Evolutionary conservation across 1,140 invertebrate species (phyloP), one percentile per base, ranked within the genome.

Genomic region (Fopius arisanus): DNA sequence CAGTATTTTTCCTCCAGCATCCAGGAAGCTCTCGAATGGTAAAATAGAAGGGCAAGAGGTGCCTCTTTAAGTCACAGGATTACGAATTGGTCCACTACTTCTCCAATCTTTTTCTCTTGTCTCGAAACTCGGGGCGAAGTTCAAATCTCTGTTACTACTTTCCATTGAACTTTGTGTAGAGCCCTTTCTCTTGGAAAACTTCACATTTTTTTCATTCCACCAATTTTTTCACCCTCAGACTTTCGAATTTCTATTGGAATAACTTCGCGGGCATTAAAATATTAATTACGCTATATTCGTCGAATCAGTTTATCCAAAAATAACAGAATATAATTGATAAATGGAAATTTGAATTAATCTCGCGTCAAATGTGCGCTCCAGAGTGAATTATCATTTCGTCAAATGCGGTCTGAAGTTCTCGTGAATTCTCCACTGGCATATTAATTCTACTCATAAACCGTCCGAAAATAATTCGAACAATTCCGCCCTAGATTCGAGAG

Each of bases 351-450:
- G n/a, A n/a, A n/a, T n/a, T n/a, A n/a, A n/a, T n/a, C n/a, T n/a
- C n/a, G n/a, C n/a, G n/a, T n/a, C n/a, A n/a, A n/a, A n/a, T n/a
- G n/a, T n/a, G n/a, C 70, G 23, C n/a, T 41, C 33, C 41, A 43
- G 66, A 73, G 51, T 48, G 76, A 77, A 78, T 78, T 77, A 78
- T 77, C 70, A 59, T 69, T 48, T 28, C 62, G 63, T 26, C 67
- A 62, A 63, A 76, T 67, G 73, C 78, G 78, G 81, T 78, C 78
- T 80, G 82, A 83, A 79, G 78, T 77, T 74, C 77, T 77, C 69
- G 72, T 7, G 73, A 75, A 74, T 78, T 82, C 80, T 79, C 78
- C 70, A 80, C 72, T 82, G 71, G 83, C 81, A 84, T 84, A 84
- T 79, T 84, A 83, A 86, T n/a, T n/a, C n/a, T n/a, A n/a, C n/a